Evolutionary conservation across 1,140 invertebrate species (phyloP).

Genomic region (Hyphantria cunea): DNA sequence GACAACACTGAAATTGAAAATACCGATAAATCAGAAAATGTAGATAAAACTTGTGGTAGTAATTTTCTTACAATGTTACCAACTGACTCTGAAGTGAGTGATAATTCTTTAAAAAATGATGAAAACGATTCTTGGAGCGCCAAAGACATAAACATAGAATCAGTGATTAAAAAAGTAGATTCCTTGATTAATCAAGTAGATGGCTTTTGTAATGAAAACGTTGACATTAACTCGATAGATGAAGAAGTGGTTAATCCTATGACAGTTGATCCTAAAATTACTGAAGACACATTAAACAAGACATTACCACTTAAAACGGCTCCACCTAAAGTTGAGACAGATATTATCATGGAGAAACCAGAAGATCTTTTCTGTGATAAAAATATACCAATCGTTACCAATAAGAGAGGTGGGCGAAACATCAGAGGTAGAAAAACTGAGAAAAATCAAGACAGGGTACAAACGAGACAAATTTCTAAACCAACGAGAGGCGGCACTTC

Average conservation of each 20-base stretch:
- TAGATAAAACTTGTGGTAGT: slow-evolving; percentile 30
- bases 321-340: neutral
- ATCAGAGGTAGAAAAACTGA: slow-evolving; percentile 81
- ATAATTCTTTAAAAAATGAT: slow-evolving; percentile 73
- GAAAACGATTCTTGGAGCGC: slow-evolving; percentile 90
- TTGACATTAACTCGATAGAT: slow-evolving; percentile 45
- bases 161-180: slow-evolving; percentile 90
- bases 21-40: slow-evolving; percentile 13
- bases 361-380: slow-evolving; percentile 44
- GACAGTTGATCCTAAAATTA: neutral
- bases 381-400: slow-evolving; percentile 23
- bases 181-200: slow-evolving; percentile 88
- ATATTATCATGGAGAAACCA: slow-evolving; percentile 36
- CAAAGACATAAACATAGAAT: slow-evolving; percentile 90
- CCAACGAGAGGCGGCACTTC: slow-evolving; percentile 76
- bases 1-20: neutral
- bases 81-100: slow-evolving; percentile 37
- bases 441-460: slow-evolving; percentile 73
- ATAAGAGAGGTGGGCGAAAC: slow-evolving; percentile 79
- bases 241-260: slow-evolving; percentile 9
- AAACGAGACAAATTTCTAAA: slow-evolving; percentile 83
- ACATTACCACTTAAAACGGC: slow-evolving; percentile 10
- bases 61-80: slow-evolving; percentile 37
- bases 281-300: neutral
- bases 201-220: slow-evolving; percentile 76